Evolutionary conservation across 2,888 invertebrate species (phyloP).

Genomic region (Trichopoda pennipes): DNA sequence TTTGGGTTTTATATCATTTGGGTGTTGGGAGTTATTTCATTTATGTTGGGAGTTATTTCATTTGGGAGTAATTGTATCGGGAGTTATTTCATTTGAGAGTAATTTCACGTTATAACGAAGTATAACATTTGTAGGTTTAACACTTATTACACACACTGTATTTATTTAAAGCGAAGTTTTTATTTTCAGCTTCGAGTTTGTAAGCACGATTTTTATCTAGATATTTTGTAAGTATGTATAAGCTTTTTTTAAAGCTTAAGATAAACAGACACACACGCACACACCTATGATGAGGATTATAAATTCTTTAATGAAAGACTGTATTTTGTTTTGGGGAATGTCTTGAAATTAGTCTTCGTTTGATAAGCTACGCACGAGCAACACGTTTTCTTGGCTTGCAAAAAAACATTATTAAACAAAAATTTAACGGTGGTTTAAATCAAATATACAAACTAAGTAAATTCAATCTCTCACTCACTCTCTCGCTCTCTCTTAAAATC

Average conservation of each 20-base stretch:
- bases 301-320: conserved; percentile 17
- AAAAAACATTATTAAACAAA: conserved; percentile 16
- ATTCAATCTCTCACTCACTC: conserved; percentile 26
- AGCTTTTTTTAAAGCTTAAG: conserved; percentile 22
- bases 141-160: too few species aligned
- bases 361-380: conserved; percentile 68
- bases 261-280: neutral
- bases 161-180: conserved; percentile 11
- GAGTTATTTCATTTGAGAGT: too few species aligned
- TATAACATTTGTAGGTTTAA: too few species aligned
- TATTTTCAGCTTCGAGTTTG: conserved; percentile 26
- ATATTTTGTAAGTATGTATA: neutral
- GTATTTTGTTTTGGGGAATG: conserved; percentile 55
- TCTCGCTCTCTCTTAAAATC: neutral
- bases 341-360: conserved; percentile 67
- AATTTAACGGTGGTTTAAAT: conserved; percentile 46
- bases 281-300: neutral
- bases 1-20: too few species aligned
- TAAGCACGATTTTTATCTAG: conserved; percentile 38
- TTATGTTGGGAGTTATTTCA: too few species aligned
- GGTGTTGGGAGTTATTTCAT: too few species aligned
- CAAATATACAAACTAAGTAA: conserved; percentile 5
- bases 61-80: too few species aligned
- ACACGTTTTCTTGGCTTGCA: conserved; percentile 33
- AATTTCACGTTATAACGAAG: too few species aligned